These are phyloP conservation scores for Dryobotodes eremita DNA, from an alignment of 2,888 invertebrate species.

Conservation along the genomic window DNA sequence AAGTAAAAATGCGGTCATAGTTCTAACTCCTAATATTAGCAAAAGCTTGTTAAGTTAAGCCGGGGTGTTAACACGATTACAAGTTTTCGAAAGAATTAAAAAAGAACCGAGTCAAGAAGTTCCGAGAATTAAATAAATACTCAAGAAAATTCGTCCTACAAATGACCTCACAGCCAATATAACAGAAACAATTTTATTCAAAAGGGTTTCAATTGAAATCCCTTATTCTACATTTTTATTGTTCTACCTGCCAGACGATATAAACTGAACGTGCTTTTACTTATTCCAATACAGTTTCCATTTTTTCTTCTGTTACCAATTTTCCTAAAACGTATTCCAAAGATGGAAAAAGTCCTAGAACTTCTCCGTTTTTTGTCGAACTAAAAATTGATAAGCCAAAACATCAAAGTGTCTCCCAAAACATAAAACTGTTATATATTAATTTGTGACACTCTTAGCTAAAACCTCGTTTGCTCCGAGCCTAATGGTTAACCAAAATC, in stretches of 20 bases:
- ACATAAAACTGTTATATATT: background rate
- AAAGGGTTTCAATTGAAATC: slow-evolving; percentile 25
- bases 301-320: background rate
- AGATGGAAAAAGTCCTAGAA: background rate
- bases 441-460: too few relatives aligned
- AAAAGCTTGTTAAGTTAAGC: slow-evolving; percentile 9
- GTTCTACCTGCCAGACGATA: background rate
- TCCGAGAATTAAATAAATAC: slow-evolving; percentile 17
- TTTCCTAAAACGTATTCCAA: background rate
- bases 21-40: slow-evolving; percentile 7
- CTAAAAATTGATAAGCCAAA: background rate
- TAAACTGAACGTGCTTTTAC: background rate
- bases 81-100: background rate
- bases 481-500: background rate
- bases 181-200: background rate
- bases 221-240: slow-evolving; percentile 1
- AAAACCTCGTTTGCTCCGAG: background rate
- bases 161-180: slow-evolving; percentile 18
- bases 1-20: slow-evolving; percentile 18
- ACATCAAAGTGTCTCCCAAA: background rate
- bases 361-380: background rate
- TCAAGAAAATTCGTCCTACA: slow-evolving; percentile 13
- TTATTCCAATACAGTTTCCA: background rate
- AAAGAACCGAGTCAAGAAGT: slow-evolving; percentile 29
- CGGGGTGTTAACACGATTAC: slow-evolving; percentile 5